Evolutionary conservation across 2,797 vertebrate species (phyloP).

Genomic region (Gadopsis bispinosus): DNA sequence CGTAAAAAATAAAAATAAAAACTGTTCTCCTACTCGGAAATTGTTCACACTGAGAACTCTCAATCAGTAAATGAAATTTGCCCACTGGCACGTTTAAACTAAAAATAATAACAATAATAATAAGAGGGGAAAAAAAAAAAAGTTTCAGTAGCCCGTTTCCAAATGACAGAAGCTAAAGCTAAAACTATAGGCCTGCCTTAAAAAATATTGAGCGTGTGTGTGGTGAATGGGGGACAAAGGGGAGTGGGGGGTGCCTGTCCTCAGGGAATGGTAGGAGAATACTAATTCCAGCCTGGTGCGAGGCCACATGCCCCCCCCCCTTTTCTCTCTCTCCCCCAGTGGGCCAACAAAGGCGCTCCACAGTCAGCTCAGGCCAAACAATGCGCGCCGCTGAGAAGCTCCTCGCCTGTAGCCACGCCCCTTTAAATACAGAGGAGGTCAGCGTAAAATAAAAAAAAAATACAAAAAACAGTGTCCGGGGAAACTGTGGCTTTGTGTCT

Average conservation of each 20-base stretch:
- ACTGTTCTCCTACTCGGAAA: not conserved
- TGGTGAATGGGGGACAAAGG: constrained; percentile 73
- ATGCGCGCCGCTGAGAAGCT: constrained; percentile 73
- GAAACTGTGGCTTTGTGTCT: constrained; percentile 67
- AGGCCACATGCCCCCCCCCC: constrained; percentile 71
- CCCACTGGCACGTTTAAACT: not conserved
- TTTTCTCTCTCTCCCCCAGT: constrained; percentile 31
- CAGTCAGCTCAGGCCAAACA: constrained; percentile 81
- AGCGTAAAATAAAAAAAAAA: constrained; percentile 5
- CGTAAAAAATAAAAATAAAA: not conserved
- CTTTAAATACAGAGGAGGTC: constrained; percentile 62
- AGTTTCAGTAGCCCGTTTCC: constrained; percentile 1
- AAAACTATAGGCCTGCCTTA: not conserved
- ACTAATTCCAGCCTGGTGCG: constrained; percentile 84
- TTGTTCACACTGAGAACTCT: not conserved
- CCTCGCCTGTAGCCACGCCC: constrained; percentile 71
- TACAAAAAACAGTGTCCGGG: constrained; percentile 27
- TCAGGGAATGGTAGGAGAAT: constrained; percentile 83
- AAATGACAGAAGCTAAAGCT: not conserved
- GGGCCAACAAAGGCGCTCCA: constrained; percentile 82
- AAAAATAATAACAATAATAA: not conserved
- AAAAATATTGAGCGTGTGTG: constrained; percentile 9
- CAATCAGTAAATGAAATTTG: not conserved
- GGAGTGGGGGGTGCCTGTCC: constrained; percentile 74
- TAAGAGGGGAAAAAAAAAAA: not conserved